Evolutionary conservation across 2,888 invertebrate species (phyloP), one percentile per base, ranked within the genome.

Genomic region (Conomelus anceps): DNA sequence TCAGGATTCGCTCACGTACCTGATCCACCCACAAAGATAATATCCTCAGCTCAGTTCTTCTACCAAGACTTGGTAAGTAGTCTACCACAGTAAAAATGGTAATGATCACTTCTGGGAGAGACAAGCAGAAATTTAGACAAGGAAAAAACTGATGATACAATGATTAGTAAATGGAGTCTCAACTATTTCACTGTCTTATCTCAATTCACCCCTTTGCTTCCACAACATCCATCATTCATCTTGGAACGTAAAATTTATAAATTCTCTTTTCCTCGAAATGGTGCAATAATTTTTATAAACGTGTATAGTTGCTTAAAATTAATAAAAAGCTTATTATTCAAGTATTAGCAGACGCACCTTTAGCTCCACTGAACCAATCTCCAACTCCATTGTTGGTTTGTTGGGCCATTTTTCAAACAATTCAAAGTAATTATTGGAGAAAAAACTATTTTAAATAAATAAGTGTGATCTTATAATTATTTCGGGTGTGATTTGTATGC

Each of bases 11-110:
- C 91, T 23, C 90, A 90, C 87, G 41, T 90, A 26, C 89, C 89
- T 13, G 89, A 90, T 41, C 86, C 89, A 17, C 63, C 89, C 34
- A 0, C 88, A 26, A 88, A 26, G 84, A 88, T 89, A 24, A 88
- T 89, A 22, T 90, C 91, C 13, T 88, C 91, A 26, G 91, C 91
- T 20, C 91, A 91, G 89, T 91, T 91, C 89, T 91, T 91, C 90
- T 91, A 90, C 88, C 91, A 91, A 87, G 91, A 91, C 88, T 26
- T 90, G 89, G 91, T 91, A 34, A 91, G 91, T 63, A n/a, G n/a
- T 63, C 63, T 34, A 17, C 1, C 34, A 34, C 34, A 9, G 34
- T 6, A 9, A 34, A 34, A 34, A 11, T 34, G 34, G 34, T 13
- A 34, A 34, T 26, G 6, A 26, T 26, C 26, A 26, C 11, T 26